These are phyloP conservation scores for Neolamprologus ventralis DNA, from an alignment of 2,113 vertebrate genomes.

Conservation along the genomic window DNA sequence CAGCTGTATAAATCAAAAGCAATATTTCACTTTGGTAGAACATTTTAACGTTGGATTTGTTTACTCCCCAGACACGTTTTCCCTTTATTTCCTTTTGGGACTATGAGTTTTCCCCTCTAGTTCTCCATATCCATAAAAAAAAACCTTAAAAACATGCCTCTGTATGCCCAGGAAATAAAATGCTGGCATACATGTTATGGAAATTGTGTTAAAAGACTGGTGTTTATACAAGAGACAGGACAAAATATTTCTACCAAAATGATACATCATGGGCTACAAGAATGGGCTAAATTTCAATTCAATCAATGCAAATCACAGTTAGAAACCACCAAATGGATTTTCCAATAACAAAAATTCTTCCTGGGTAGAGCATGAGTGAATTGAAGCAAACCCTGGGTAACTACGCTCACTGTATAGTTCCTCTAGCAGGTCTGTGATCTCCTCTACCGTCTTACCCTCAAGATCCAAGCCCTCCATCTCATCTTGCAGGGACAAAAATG, in stretches of 20 bases:
- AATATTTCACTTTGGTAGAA: slow-evolving; percentile 40
- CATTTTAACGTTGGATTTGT: not conserved
- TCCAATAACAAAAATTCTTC: not conserved
- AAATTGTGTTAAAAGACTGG: not conserved
- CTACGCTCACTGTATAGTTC: not conserved
- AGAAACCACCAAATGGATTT: not conserved
- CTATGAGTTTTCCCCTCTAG: not conserved
- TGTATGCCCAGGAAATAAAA: not conserved
- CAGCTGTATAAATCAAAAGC: not conserved
- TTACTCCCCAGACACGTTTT: not conserved
- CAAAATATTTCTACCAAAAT: slow-evolving; percentile 18
- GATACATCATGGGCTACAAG: not conserved
- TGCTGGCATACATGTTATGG: not conserved
- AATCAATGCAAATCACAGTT: not conserved
- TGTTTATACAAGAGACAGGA: not conserved
- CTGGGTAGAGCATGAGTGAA: slow-evolving; percentile 10
- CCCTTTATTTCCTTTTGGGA: not conserved
- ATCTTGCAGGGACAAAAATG: slow-evolving; percentile 62
- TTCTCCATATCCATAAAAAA: not conserved
- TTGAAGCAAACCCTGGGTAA: not conserved
- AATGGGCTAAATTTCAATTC: slow-evolving; percentile 24
- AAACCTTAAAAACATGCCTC: not conserved
- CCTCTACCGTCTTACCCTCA: slow-evolving; percentile 68
- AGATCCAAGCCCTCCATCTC: slow-evolving; percentile 73
- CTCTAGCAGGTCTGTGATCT: not conserved